phyloP scores from a whole-genome alignment of 1,140 invertebrate genomes.

The Leptinotarsa texana region DNA sequence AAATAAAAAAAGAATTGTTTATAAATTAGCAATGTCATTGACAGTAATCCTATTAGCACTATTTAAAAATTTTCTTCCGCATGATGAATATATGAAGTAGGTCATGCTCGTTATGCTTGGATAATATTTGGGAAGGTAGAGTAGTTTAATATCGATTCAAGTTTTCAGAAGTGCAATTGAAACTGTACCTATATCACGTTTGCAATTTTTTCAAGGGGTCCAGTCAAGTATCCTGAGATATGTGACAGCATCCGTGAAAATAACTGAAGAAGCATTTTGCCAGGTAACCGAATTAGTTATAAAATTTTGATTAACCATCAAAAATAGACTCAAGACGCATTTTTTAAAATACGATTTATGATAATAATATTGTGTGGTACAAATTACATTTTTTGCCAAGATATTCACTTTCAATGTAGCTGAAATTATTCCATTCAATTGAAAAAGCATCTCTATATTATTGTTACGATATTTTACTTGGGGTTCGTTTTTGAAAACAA shows the following conservation, averaged over 20 bases:
- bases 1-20: constrained; percentile 9
- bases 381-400: no score
- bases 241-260: background rate
- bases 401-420: no score
- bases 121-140: background rate
- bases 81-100: background rate
- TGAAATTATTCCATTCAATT: no score
- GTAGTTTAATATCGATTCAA: background rate
- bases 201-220: background rate
- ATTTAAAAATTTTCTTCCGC: background rate
- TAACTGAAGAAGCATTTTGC: no score
- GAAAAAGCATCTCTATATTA: no score
- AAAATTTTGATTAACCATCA: background rate
- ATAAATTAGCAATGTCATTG: constrained; percentile 1
- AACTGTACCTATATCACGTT: background rate
- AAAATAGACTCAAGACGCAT: no score
- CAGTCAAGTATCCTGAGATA: background rate
- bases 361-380: no score
- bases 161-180: background rate
- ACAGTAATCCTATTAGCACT: background rate
- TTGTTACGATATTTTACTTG: no score
- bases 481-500: no score
- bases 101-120: background rate
- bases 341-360: no score
- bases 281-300: no score